These are phyloP conservation scores for Heliconius congener DNA, from an alignment of 1,140 invertebrate species.

Conservation along the genomic window DNA sequence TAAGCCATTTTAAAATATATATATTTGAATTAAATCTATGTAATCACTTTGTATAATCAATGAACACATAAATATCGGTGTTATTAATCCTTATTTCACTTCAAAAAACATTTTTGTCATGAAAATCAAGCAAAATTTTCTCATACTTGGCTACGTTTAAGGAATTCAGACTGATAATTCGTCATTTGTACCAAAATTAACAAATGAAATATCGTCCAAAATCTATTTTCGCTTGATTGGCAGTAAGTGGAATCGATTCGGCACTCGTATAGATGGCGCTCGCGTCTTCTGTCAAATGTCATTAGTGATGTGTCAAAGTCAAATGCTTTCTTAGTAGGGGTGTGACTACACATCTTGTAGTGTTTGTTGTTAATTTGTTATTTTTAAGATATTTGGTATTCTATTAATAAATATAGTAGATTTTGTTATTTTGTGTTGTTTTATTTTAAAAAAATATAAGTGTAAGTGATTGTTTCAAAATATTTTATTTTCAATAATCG, in stretches of 20 bases:
- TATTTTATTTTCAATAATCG: no score
- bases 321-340: constrained; percentile 44
- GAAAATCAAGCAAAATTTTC: background rate
- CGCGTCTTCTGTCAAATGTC: constrained; percentile 53
- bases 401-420: background rate
- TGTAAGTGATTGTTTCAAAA: no score
- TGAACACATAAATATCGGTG: background rate
- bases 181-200: constrained; percentile 31
- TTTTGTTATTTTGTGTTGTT: background rate
- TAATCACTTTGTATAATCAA: no score
- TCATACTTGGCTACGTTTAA: background rate
- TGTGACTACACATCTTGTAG: background rate
- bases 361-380: background rate
- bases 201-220: constrained; percentile 48
- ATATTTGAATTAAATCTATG: no score
- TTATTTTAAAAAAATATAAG: no score
- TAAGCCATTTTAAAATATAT: no score
- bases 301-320: constrained; percentile 71
- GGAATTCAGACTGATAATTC: background rate
- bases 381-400: background rate
- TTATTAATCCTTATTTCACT: background rate
- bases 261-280: constrained; percentile 57
- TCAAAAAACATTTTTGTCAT: background rate
- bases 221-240: constrained; percentile 62
- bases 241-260: constrained; percentile 59